Evolutionary conservation across 1,140 invertebrate species (phyloP), one percentile per base, ranked within the genome.

Genomic region (Polyergus mexicanus): DNA sequence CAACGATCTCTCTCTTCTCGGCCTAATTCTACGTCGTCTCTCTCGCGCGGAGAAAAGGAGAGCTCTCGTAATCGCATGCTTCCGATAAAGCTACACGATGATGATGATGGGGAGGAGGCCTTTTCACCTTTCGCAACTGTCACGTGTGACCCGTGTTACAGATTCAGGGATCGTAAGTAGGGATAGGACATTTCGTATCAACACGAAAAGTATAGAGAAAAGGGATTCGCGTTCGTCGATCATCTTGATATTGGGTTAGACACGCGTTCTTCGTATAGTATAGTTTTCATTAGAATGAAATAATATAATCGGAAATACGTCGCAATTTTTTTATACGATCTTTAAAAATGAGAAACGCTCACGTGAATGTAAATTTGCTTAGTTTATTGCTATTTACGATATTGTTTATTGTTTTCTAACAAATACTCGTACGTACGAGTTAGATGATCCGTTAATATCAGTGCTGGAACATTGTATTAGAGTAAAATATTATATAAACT

Each of bases 71-170:
- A 90, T 88, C 85, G 88, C 72, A 58, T 75, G 84, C 74, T 76
- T 78, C 78, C 84, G 90, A 90, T 90, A 90, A 89, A 90, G 86
- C 89, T 72, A 66, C 83, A 65, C 86, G 74, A 78, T 60, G 63
- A 84, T 32, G 74, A 78, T 60, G 63, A 84, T 32, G 81, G 25
- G 25, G 25, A 80, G 32, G 16, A 51, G 84, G 78, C 72, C 84
- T 86, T 86, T 90, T 90, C 86, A 86, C 89, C 89, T 90, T 51
- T 72, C 63, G 38, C 25, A 75, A 74, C 54, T 76, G 72, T 71
- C 75, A 88, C 84, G 85, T 89, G 80, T 88, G 84, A 90, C 86
- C 86, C 68, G 69, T 41, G 74, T 87, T 86, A 78, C 85, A 75
- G 87, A 87, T 77, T 76, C 74, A 81, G 62, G n/a, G 85, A 38